Evolutionary conservation across 2,113 vertebrate genomes (phyloP).

Genomic region (Chlamydotis undulata): DNA sequence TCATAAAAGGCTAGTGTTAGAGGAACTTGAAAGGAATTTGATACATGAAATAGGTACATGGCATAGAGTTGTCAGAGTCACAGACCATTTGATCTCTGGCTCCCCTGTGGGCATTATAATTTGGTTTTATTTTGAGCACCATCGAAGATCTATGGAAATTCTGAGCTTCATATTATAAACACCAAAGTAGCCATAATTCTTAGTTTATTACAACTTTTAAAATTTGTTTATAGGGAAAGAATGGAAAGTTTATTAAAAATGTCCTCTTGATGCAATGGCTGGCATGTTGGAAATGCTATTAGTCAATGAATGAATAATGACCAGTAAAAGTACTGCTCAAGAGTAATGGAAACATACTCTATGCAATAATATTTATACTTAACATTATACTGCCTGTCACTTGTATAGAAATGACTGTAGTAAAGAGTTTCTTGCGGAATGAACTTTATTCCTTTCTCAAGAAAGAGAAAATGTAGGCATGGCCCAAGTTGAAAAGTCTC

Average conservation of each 20-base stretch:
- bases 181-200: slow-evolving; percentile 27
- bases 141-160: slow-evolving; percentile 34
- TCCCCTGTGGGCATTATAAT: background rate
- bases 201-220: slow-evolving; percentile 38
- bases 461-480: background rate
- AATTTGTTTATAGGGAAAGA: slow-evolving; percentile 44
- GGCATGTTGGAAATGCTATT: slow-evolving; percentile 35
- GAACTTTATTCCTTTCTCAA: slow-evolving; percentile 3
- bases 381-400: slow-evolving; percentile 15
- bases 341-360: slow-evolving; percentile 30
- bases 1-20: background rate
- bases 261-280: slow-evolving; percentile 29
- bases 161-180: slow-evolving; percentile 34
- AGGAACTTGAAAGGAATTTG: background rate
- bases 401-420: background rate
- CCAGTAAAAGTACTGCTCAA: background rate
- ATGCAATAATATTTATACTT: slow-evolving; percentile 58
- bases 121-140: slow-evolving; percentile 16
- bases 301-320: slow-evolving; percentile 49
- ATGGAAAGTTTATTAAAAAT: slow-evolving; percentile 60
- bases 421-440: slow-evolving; percentile 2
- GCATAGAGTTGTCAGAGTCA: background rate
- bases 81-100: background rate
- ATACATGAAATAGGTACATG: background rate
- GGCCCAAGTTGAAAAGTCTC: background rate